Evolutionary conservation across 2,113 vertebrate species (phyloP).

Genomic region (Zosterops japonicus): DNA sequence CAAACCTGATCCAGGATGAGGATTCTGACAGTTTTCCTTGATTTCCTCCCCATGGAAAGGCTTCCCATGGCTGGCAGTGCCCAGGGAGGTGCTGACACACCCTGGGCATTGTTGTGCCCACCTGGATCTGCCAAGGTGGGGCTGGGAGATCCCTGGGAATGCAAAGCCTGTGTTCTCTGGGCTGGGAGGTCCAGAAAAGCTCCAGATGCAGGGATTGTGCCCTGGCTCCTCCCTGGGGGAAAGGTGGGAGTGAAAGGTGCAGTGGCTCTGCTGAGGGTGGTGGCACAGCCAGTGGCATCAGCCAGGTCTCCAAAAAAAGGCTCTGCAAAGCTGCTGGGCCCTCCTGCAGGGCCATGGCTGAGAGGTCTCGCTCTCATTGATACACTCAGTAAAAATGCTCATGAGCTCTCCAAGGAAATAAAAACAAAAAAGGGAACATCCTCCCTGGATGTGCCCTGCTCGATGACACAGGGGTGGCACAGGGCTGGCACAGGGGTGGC

Average conservation of each 20-base stretch:
- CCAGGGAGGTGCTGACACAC: background rate
- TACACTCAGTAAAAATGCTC: background rate
- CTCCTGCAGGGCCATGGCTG: background rate
- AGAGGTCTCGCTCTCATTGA: background rate
- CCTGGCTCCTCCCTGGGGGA: background rate
- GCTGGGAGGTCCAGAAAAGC: background rate
- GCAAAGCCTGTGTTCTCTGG: rapidly evolving
- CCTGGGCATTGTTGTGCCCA: background rate
- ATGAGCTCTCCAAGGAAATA: background rate
- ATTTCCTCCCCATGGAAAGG: background rate
- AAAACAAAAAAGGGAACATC: too few species aligned
- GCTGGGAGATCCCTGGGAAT: background rate
- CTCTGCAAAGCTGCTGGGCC: background rate
- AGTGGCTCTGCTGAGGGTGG: background rate
- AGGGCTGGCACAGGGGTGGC: background rate
- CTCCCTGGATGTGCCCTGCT: background rate
- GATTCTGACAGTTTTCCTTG: background rate
- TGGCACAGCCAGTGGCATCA: background rate
- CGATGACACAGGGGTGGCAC: background rate
- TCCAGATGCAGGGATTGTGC: background rate
- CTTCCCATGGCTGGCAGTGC: background rate
- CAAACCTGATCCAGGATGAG: background rate
- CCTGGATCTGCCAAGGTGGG: rapidly evolving
- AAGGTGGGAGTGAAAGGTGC: background rate
- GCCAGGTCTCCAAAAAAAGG: background rate